phyloP scores from a whole-genome alignment of 2,113 vertebrate species.

The Thalassarche chlororhynchos region DNA sequence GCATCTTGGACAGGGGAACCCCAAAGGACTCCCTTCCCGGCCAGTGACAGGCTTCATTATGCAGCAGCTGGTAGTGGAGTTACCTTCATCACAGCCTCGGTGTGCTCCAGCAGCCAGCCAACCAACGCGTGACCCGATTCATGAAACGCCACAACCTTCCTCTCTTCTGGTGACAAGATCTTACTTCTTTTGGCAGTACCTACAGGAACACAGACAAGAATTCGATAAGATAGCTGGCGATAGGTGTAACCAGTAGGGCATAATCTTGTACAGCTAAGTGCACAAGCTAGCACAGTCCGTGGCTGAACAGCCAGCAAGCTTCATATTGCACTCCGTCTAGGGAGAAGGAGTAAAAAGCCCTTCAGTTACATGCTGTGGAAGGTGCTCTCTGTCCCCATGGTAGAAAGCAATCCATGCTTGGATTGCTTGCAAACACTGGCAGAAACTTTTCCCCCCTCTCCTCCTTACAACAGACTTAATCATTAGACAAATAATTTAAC shows the following conservation, averaged over 20 bases:
- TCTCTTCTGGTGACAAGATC: slow-evolving; percentile 93
- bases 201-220: slow-evolving; percentile 9
- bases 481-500: not conserved
- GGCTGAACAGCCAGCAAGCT: not conserved
- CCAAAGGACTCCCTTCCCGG: not conserved
- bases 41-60: too few relatives aligned
- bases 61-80: not conserved
- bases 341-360: not conserved
- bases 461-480: not conserved
- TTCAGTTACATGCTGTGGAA: not conserved
- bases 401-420: not conserved
- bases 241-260: not conserved
- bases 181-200: slow-evolving; percentile 93
- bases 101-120: slow-evolving; percentile 96
- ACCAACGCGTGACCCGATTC: slow-evolving; percentile 94
- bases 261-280: not conserved
- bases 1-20: not conserved
- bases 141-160: slow-evolving; percentile 90
- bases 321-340: accelerated
- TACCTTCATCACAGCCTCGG: slow-evolving; percentile 96
- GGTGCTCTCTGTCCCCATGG: not conserved
- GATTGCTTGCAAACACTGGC: not conserved
- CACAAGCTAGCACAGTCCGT: not conserved
- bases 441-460: not conserved
- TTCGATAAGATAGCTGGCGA: accelerated